A percentile compares a stretch with the other conserved stretches of the same genome.
phyloP scores from a whole-genome alignment of 2,888 invertebrate genomes.

The Drosophila kanekoi region DNA sequence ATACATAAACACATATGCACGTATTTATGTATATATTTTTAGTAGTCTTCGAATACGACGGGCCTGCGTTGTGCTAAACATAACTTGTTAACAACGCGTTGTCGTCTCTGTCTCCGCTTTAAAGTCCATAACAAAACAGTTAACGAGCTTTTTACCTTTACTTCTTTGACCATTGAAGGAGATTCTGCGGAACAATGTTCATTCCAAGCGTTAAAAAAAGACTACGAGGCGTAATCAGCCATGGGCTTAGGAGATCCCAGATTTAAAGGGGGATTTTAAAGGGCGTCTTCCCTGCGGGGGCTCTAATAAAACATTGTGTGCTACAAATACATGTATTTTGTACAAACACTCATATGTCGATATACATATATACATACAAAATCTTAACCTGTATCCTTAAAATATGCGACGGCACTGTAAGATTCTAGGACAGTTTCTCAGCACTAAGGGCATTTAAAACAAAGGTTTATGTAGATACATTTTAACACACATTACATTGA shows the following conservation, averaged over 20 bases:
- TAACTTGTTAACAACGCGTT: slow-evolving; percentile 51
- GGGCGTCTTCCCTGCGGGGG: background rate
- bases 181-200: slow-evolving; percentile 46
- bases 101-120: slow-evolving; percentile 33
- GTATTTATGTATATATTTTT: background rate
- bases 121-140: slow-evolving; percentile 61
- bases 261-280: slow-evolving; percentile 1
- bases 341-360: background rate
- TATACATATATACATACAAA: background rate
- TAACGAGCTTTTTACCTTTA: slow-evolving; percentile 61
- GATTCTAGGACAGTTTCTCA: background rate
- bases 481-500: no score
- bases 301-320: background rate
- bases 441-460: background rate
- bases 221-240: slow-evolving; percentile 16
- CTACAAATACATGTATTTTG: background rate
- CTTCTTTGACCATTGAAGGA: slow-evolving; percentile 36
- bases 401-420: background rate
- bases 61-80: slow-evolving; percentile 23
- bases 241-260: slow-evolving; percentile 17
- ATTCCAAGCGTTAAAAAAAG: slow-evolving; percentile 17
- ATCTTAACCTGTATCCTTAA: background rate
- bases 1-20: background rate
- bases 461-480: background rate
- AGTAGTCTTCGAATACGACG: slow-evolving; percentile 16